Conservation (phyloP, 2,888 invertebrate species). For the Malthinus seriepunctatus region DNA sequence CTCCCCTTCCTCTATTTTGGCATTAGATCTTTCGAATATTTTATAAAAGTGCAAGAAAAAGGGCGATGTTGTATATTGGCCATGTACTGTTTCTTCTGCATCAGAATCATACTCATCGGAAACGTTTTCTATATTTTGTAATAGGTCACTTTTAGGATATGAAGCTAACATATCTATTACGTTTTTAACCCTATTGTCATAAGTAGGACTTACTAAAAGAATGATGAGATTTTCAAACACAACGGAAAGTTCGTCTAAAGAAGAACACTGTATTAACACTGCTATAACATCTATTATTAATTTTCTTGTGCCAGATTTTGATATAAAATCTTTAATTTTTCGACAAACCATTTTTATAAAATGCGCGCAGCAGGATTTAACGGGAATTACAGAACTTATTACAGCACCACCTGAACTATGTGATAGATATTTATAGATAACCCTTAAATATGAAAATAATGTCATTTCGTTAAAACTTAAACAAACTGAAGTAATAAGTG, state of each 20-base stretch:
- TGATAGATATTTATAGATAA: neutral
- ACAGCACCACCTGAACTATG: neutral
- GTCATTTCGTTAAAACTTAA: neutral
- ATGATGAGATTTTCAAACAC: neutral
- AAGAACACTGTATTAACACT: neutral
- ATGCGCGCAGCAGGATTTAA: conserved; percentile 1
- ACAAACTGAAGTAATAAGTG: neutral
- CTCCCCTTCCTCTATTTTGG: neutral
- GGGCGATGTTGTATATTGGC: neutral
- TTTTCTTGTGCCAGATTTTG: neutral
- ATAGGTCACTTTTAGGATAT: neutral
- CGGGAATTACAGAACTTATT: neutral
- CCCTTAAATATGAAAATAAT: conserved; percentile 3
- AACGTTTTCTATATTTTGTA: neutral
- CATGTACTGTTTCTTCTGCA: neutral
- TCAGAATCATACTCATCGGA: neutral
- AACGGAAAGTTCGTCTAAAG: neutral
- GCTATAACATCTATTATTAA: neutral
- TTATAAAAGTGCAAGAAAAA: conserved; percentile 3
- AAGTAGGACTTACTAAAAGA: neutral
- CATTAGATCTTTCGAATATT: neutral
- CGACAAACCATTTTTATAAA: conserved; percentile 9
- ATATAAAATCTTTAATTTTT: neutral
- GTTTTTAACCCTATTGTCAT: neutral
- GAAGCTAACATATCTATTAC: neutral